These are phyloP conservation scores for Dreissena rostriformis DNA, from an alignment of 1,140 invertebrate genomes.

Conservation along the genomic window DNA sequence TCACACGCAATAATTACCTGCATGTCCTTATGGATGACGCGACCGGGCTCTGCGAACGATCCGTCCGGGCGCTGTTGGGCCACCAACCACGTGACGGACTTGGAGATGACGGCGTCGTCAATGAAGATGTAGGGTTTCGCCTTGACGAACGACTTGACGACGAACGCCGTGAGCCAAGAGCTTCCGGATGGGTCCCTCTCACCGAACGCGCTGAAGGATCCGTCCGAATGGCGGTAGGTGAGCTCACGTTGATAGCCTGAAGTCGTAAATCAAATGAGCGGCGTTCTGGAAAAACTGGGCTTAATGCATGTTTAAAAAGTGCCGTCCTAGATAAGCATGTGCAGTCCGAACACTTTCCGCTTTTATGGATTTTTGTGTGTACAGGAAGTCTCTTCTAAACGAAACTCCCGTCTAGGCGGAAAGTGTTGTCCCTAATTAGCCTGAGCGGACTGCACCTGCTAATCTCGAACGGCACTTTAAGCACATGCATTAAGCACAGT, in stretches of 20 bases:
- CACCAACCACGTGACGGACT: slow-evolving; percentile 91
- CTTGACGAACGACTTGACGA: slow-evolving; percentile 92
- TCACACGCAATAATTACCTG: slow-evolving; percentile 63
- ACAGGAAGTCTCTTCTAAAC: too few relatives aligned
- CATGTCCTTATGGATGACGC: slow-evolving; percentile 77
- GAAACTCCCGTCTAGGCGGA: too few relatives aligned
- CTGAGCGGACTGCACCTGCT: too few relatives aligned
- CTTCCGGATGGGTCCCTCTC: slow-evolving; percentile 88
- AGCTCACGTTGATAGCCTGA: slow-evolving; percentile 90
- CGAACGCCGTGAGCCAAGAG: slow-evolving; percentile 89
- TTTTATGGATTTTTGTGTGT: too few relatives aligned
- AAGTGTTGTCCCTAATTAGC: too few relatives aligned
- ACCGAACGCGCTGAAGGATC: slow-evolving; percentile 97
- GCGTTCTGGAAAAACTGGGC: too few relatives aligned
- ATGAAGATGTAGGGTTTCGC: slow-evolving; percentile 90
- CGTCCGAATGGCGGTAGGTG: slow-evolving; percentile 92
- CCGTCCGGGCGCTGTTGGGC: slow-evolving; percentile 90
- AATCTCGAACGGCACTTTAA: too few relatives aligned
- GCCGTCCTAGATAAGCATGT: too few relatives aligned
- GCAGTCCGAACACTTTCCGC: too few relatives aligned
- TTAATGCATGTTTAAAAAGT: too few relatives aligned
- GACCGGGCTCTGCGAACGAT: slow-evolving; percentile 86
- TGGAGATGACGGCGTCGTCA: slow-evolving; percentile 87
- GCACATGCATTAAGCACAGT: too few relatives aligned
- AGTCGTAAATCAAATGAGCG: too few relatives aligned